Base-by-base conservation (phyloP, 2,797 vertebrate species). In the Trematomus bernacchii region DNA sequence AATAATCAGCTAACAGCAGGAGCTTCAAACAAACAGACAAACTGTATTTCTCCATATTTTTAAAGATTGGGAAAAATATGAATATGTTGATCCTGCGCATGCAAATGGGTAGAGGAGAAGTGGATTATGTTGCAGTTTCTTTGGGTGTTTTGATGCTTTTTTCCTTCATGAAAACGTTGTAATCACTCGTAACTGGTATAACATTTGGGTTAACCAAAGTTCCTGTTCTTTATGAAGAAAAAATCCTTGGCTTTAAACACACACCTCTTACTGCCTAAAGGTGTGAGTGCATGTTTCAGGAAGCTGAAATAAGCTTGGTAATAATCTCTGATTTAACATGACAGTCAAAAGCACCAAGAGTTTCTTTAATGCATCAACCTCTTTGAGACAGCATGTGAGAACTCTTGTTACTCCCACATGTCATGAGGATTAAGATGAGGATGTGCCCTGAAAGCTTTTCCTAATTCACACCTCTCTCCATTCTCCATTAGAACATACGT, bases 401-500 rank as follows among this genome's bases (percentile, higher is more conserved):
- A 27, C n/a, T 54, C 14, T 27, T 18, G 6, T 52, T 62, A 14
- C 30, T 57, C 16, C 23, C 4, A 57, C 42, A 61, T 37, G 52
- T 78, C 67, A 73, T 37, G 33, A 37, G 6, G 37, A 51, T 66
- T 10, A 40, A 37, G 52, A 66, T 55, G 51, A 76, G 40, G 52
- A 76, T 71, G 66, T 19, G 57, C 11, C 33, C 27, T 54, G 44
- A 66, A 71, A 50, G 44, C 23, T 19, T 51, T 52, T 23, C 15
- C 27, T 55, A 10, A 55, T 69, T 48, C 37, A 54, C 57, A 57
- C 12, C 19, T 65, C 23, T 63, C 19, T 30, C 30, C 48, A 66
- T 77, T 48, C 55, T 59, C 42, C 30, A 68, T 66, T n/a, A 65
- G 37, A 51, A 66, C 42, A 71, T 27, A 52, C 50, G 50, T 60